Percentiles rank a stretch among this genome's conserved stretches.
phyloP scores from a whole-genome alignment of 1,140 invertebrate species.

The Tetramorium simillimum region DNA sequence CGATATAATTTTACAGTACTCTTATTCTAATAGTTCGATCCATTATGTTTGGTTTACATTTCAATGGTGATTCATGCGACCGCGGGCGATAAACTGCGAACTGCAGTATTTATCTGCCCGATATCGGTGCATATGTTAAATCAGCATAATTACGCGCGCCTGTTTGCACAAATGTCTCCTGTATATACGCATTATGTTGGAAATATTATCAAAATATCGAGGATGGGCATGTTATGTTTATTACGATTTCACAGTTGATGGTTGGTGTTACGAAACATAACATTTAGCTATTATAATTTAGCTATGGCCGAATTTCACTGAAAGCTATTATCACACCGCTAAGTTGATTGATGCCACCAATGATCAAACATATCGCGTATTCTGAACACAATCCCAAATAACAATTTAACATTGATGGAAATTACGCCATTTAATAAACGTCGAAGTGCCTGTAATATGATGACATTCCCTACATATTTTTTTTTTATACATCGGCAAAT shows the following conservation, averaged over 20 bases:
- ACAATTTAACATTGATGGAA: constrained; percentile 3
- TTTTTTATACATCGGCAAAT: not conserved
- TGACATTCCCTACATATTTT: not conserved
- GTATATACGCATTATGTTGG: not conserved
- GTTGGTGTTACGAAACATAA: constrained; percentile 18
- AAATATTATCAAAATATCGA: constrained; percentile 36
- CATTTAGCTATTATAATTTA: constrained; percentile 4
- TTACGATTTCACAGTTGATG: not conserved
- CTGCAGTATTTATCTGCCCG: constrained; percentile 19
- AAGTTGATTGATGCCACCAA: constrained; percentile 29
- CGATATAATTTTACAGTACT: constrained; percentile 27
- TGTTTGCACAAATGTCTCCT: not conserved
- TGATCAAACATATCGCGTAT: constrained; percentile 18
- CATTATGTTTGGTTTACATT: constrained; percentile 46
- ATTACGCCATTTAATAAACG: not conserved
- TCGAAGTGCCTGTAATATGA: not conserved
- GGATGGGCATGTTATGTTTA: not conserved
- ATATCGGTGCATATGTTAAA: constrained; percentile 24
- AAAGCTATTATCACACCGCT: constrained; percentile 7
- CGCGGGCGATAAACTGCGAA: constrained; percentile 36
- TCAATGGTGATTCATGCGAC: constrained; percentile 30
- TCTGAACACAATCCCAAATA: not conserved
- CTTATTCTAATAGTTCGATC: constrained; percentile 24
- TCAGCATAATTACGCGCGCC: constrained; percentile 17
- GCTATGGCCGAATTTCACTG: not conserved